Base-by-base conservation (phyloP, 2,113 vertebrate genomes). In the Hydrolagus affinis region DNA sequence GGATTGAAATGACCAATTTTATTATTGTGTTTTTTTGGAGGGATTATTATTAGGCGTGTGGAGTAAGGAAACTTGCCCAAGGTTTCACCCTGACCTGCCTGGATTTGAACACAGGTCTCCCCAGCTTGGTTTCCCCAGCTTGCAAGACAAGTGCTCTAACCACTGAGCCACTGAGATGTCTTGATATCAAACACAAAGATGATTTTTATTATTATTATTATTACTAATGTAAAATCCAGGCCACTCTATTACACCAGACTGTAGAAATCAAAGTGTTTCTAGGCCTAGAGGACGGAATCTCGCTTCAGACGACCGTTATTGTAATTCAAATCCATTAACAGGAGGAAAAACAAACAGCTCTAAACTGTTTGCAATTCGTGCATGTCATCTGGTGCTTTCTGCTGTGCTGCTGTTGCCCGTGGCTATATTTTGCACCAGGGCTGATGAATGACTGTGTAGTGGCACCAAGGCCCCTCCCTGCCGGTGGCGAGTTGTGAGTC, bases 311-410 rank as follows among this genome's bases (percentile, higher is more conserved):
- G 9, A 64, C 64, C 77, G 30, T 83, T 28, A 83, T 21, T 83
- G 62, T 83, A 66, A 64, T 83, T 64, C 30, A 64, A 23, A 80
- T 64, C 76, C 23, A 80, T 21, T 28, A 4, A 83, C 64, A 28
- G 66, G 21, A 30, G 17, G 25, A 28, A 66, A 83, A 66, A 66
- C 78, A 66, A 83, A 83, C 15, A 25, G 60, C 62, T 28, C 78
- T 83, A 83, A 83, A 83, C 23, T 32, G 77, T 83, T 83, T 83
- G 78, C 66, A 83, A 83, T 64, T 83, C 17, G n/a, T 25, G n/a
- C 59, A 80, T 3, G n/a, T 80, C 77, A 83, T 83, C 62, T 83
- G 78, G 19, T 77, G 75, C 56, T 77, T 60, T 77, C 75, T 23
- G 17, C 25, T 83, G 78, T 64, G 12, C 44, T 30, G 60, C 62